A percentile compares a stretch with the other conserved stretches of the same genome.
These are phyloP conservation scores for Teleopsis dalmanni DNA, from an alignment of 1,140 invertebrate genomes.

Conservation along the genomic window DNA sequence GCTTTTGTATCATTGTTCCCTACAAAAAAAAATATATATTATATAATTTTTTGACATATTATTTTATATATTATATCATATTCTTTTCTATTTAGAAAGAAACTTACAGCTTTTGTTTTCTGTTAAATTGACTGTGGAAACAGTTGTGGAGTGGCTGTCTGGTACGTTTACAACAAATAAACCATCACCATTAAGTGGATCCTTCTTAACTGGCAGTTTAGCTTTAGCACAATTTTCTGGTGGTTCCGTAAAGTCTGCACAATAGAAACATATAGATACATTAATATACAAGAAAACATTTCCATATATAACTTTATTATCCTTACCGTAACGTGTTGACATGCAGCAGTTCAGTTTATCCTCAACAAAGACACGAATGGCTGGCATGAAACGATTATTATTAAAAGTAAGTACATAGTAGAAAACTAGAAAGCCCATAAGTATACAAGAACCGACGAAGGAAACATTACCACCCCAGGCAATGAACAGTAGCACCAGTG, in stretches of 20 bases:
- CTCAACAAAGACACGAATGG: slow-evolving; percentile 37
- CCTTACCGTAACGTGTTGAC: slow-evolving; percentile 37
- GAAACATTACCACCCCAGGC: slow-evolving; percentile 72
- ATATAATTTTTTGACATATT: too few relatives aligned
- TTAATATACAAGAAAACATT: too few relatives aligned
- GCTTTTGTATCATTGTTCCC: slow-evolving; percentile 10
- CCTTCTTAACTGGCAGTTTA: slow-evolving; percentile 36
- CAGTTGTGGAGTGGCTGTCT: slow-evolving; percentile 38
- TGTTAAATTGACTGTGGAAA: slow-evolving; percentile 33
- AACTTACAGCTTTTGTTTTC: slow-evolving; percentile 35
- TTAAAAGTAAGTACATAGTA: slow-evolving; percentile 59
- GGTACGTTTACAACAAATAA: slow-evolving; percentile 36
- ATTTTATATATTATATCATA: too few relatives aligned
- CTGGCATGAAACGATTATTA: slow-evolving; percentile 46
- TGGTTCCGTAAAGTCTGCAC: slow-evolving; percentile 33
- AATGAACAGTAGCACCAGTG: slow-evolving; percentile 63
- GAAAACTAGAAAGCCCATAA: slow-evolving; percentile 61
- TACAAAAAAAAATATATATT: background rate
- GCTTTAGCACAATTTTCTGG: slow-evolving; percentile 42
- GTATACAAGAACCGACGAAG: slow-evolving; percentile 67
- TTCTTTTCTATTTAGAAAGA: background rate
- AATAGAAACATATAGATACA: background rate
- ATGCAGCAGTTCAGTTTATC: slow-evolving; percentile 40
- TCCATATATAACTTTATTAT: too few relatives aligned
- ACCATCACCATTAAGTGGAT: slow-evolving; percentile 35